Base-by-base conservation (phyloP, 2,888 invertebrate genomes). In the Sabatieria punctata region DNA sequence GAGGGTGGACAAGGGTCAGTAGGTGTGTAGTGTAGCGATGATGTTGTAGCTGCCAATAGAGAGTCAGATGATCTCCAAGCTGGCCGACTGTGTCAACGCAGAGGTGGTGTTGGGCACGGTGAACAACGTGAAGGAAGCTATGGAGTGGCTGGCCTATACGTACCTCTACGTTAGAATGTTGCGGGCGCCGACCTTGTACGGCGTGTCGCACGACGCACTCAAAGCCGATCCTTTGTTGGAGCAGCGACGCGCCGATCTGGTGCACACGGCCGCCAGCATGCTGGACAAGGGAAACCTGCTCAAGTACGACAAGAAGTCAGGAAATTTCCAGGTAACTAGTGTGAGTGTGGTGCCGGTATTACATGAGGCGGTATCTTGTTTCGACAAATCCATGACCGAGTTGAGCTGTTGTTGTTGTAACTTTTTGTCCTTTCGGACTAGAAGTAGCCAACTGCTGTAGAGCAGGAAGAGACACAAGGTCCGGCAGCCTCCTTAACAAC, bases 41-140 rank as follows among this genome's bases (percentile, higher is more conserved):
- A n/a, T 38, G 41, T 53, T 49, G 6, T 55, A 67, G 66, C 71
- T 99, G 53, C 97, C 97, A 0, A 89, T 97, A 45, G 97, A 99
- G 68, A 89, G 89, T 0, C 97, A 99, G 71, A 73, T 97, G 60
- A 76, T 97, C 22, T 74, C 80, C 26, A 89, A 85, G 66, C 71
- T 97, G 61, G 82, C 95, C 0, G 97, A 99, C 65, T 85, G 91
- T 79, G 71, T 99, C 33, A 97, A 97, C 68, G 97, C 97, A 0
- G 97, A 99, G n/a, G 77, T 95, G 24, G 95, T 97, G 0, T 73
- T 95, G 8, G 97, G 95, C 6, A 88, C 88, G 0, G 80, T 97
- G 43, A 82, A 82, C 69, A 85, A 80, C 64, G 77, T 93, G 1
- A 72, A 80, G 41, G 89, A 91, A 59, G 89, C 88, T 0, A 83